Conservation (phyloP, 2,888 invertebrate genomes). For the Agrypnus murinus region DNA sequence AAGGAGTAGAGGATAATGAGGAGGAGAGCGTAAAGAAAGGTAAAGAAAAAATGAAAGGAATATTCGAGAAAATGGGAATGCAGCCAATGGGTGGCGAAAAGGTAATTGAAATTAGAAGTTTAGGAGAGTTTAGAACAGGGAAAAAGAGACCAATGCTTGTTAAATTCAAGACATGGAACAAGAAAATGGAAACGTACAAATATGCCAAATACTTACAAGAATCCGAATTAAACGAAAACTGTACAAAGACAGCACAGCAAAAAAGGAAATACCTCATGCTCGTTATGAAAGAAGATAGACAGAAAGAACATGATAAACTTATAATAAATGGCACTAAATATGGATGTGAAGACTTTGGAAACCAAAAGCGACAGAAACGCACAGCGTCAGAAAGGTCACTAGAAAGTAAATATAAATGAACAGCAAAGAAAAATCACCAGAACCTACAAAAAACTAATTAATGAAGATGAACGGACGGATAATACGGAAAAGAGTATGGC, state of each 20-base stretch:
- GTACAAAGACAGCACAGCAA: neutral
- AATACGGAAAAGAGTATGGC: too few relatives aligned
- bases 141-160: too few relatives aligned
- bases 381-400: too few relatives aligned
- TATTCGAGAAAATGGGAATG: too few relatives aligned
- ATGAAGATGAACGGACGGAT: too few relatives aligned
- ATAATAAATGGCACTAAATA: too few relatives aligned
- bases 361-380: neutral
- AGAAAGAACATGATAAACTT: slow-evolving; percentile 6
- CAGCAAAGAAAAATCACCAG: neutral
- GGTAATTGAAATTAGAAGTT: neutral
- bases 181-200: slow-evolving; percentile 12
- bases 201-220: slow-evolving; percentile 2
- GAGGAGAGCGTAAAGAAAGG: neutral
- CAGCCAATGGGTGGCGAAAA: too few relatives aligned
- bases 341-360: slow-evolving; percentile 1
- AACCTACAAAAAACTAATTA: slow-evolving; percentile 1
- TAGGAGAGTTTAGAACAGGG: slow-evolving; percentile 5
- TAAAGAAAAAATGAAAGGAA: too few relatives aligned
- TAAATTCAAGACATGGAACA: slow-evolving; percentile 1
- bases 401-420: neutral
- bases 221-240: slow-evolving; percentile 4
- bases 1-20: neutral
- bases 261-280: slow-evolving; percentile 2
- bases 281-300: neutral